Percentiles rank a stretch among this genome's conserved stretches.
phyloP scores from a whole-genome alignment of 2,888 invertebrate genomes.

The Melanostoma mellinum region DNA sequence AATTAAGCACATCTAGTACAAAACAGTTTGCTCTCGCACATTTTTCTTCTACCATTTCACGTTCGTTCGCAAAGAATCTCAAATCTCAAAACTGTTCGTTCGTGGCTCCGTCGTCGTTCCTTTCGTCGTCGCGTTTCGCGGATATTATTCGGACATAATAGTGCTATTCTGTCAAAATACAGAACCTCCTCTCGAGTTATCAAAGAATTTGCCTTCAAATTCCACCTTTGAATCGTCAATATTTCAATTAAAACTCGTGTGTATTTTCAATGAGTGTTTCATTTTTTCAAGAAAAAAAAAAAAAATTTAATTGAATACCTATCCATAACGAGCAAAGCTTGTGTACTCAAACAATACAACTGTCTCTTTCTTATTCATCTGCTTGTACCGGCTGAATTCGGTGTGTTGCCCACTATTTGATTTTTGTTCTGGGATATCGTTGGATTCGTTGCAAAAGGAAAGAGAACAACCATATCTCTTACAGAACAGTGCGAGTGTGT shows the following conservation, averaged over 20 bases:
- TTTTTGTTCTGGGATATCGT: not conserved
- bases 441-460: conserved; percentile 8
- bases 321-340: conserved; percentile 51
- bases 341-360: conserved; percentile 52
- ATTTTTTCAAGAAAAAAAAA: conserved; percentile 4
- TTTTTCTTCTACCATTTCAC: conserved; percentile 41
- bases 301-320: conserved; percentile 46
- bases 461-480: conserved; percentile 4
- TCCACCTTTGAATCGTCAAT: not conserved
- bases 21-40: conserved; percentile 18
- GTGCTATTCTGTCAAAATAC: conserved; percentile 40
- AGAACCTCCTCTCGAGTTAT: conserved; percentile 17
- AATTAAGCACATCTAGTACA: conserved; percentile 40
- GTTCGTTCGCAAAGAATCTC: conserved; percentile 34
- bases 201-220: conserved; percentile 23
- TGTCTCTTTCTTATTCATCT: conserved; percentile 39
- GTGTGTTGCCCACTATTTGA: conserved; percentile 24
- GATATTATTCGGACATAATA: conserved; percentile 59
- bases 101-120: conserved; percentile 67
- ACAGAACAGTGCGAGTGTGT: conserved; percentile 28
- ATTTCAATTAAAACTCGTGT: conserved; percentile 26
- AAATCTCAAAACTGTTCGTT: conserved; percentile 52
- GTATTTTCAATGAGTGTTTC: conserved; percentile 39
- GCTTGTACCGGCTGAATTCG: conserved; percentile 50
- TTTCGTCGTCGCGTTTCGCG: conserved; percentile 64